A percentile compares a stretch with the other conserved stretches of the same genome.
Evolutionary conservation across 1,140 invertebrate species (phyloP).

Genomic region (Trissolcus basalis): DNA sequence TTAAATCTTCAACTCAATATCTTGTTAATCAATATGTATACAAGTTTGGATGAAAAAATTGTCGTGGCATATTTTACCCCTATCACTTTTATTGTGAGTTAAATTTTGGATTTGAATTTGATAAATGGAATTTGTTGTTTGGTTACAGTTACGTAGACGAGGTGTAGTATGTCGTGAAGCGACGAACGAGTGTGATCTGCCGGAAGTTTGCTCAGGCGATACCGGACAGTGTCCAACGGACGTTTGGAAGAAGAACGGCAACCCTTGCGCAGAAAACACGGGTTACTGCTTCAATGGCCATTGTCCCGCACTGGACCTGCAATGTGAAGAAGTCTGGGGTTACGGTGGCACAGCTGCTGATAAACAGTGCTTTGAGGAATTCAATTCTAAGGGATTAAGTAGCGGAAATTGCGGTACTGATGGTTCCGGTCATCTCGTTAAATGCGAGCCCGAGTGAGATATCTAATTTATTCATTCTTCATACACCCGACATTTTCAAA

Average conservation of each 20-base stretch:
- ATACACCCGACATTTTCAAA: background rate
- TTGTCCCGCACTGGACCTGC: conserved; percentile 90
- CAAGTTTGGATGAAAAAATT: too few relatives aligned
- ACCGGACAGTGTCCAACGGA: conserved; percentile 91
- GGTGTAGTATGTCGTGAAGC: conserved; percentile 89
- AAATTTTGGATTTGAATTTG: too few relatives aligned
- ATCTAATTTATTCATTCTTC: conserved; percentile 18
- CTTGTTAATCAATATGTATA: too few relatives aligned
- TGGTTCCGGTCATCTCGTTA: conserved; percentile 85
- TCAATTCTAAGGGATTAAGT: conserved; percentile 94
- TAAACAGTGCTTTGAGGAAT: conserved; percentile 92
- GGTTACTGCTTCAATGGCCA: conserved; percentile 94
- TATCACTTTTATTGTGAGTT: too few relatives aligned
- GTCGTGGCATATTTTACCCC: too few relatives aligned
- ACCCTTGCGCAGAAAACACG: conserved; percentile 81
- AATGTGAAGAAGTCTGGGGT: conserved; percentile 95
- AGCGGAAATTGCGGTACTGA: conserved; percentile 95
- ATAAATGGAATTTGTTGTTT: conserved; percentile 7
- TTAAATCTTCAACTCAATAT: too few relatives aligned
- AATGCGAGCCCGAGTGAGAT: conserved; percentile 91
- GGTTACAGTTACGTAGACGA: conserved; percentile 81
- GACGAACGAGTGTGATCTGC: conserved; percentile 94
- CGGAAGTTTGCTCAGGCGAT: conserved; percentile 92
- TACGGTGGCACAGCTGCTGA: conserved; percentile 86
- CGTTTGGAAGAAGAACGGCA: conserved; percentile 93